Conservation (phyloP, 2,113 vertebrate genomes). For the Centropus bengalensis region DNA sequence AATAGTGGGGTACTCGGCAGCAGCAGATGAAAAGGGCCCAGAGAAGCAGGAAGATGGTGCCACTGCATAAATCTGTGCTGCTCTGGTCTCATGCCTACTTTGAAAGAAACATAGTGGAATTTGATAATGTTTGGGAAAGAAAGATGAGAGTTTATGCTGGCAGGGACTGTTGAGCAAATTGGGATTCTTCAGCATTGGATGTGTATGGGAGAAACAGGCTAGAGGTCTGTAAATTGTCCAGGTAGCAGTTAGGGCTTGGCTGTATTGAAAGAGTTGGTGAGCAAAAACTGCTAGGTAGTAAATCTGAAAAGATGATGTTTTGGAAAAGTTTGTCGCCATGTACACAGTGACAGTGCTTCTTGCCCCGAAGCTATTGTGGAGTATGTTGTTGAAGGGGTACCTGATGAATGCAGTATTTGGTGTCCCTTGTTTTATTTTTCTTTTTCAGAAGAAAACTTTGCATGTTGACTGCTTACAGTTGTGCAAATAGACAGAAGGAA, state of each 20-base stretch:
- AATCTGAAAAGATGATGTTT: neutral
- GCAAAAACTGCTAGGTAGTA: neutral
- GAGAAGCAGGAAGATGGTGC: neutral
- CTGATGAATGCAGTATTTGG: neutral
- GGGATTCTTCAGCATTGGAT: neutral
- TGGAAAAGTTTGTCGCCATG: neutral
- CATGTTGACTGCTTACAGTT: too few species aligned
- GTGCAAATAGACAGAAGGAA: neutral
- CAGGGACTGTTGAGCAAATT: neutral
- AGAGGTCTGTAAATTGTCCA: neutral
- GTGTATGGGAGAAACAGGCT: too few species aligned
- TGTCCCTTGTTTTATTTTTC: neutral
- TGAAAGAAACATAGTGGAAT: neutral
- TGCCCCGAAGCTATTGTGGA: neutral
- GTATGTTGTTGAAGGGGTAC: neutral
- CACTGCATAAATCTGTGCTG: neutral
- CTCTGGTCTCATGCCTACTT: neutral
- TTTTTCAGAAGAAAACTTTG: neutral
- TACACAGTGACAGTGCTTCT: neutral
- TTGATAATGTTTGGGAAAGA: neutral
- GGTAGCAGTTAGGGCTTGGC: neutral
- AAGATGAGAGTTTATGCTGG: neutral
- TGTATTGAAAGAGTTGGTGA: neutral
- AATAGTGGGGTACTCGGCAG: neutral
- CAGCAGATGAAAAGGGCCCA: neutral